Evolutionary conservation across 2,888 invertebrate species (phyloP).

Genomic region (Caenorhabditis angaria): DNA sequence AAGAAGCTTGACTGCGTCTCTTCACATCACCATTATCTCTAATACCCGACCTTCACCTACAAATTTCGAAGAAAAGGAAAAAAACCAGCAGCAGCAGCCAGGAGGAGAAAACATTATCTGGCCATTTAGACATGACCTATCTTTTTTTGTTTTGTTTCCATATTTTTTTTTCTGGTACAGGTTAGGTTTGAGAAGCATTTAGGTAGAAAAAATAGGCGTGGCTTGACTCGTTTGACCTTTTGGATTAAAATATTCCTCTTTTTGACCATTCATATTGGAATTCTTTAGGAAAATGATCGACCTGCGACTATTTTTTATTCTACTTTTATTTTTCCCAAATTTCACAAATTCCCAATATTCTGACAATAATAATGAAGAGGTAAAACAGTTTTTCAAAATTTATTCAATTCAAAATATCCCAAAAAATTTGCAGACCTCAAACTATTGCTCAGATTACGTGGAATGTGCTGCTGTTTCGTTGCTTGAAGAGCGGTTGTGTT

Average conservation of each 20-base stretch:
- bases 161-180: neutral
- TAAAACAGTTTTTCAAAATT: too few species aligned
- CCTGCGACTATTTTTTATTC: neutral
- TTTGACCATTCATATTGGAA: neutral
- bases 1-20: neutral
- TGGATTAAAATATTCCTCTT: neutral
- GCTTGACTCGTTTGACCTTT: neutral
- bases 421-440: neutral
- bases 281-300: neutral
- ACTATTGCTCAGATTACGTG: conserved; percentile 43
- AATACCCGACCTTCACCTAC: neutral
- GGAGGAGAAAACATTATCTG: conserved; percentile 4
- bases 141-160: neutral
- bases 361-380: neutral
- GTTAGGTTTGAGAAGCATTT: neutral
- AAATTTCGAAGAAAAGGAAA: neutral
- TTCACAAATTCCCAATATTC: neutral
- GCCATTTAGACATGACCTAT: conserved; percentile 2
- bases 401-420: too few species aligned
- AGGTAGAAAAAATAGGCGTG: neutral
- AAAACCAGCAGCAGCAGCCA: neutral
- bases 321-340: neutral
- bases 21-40: conserved; percentile 4
- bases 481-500: conserved; percentile 56
- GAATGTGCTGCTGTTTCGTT: conserved; percentile 57